Base-by-base conservation (phyloP, 1,140 invertebrate genomes). In the Idris sp. region DNA sequence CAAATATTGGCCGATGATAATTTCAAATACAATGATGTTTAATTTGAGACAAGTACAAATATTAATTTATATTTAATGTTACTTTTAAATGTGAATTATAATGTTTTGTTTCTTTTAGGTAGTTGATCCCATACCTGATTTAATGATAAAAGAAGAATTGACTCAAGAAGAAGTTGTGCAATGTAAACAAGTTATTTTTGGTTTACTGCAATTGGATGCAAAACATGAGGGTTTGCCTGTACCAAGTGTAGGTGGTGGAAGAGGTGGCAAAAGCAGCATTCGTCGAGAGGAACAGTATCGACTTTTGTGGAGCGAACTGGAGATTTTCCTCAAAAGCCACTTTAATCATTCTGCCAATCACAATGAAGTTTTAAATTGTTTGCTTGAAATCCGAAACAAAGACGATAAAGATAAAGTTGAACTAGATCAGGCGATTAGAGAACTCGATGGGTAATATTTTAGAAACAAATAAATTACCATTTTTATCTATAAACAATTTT, bases 1-100 rank as follows among this genome's bases (percentile, higher is more conserved):
- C 0, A 92, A 93, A 40, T 97, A 96, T 85, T 99, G 96, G 95
- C 97, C 97, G 0, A 90, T 98, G 40, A 97, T 95, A 4, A 95
- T 97, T 38, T 94, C 94, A 9, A 93, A 95, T 2, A 97, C 96
- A 0, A 90, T 97, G 7, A 92, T 98, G 74, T 98, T 95, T 78
- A 97, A 97, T 81, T 88, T 97, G 58, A 91, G 92, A 80, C 91
- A 92, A 51, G 94, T 95, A 87, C 90, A 89, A 40, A n/a, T n/a
- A n/a, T n/a, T n/a, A n/a, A n/a, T n/a, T n/a, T n/a, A n/a, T n/a
- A n/a, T n/a, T n/a, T n/a, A n/a, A n/a, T n/a, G n/a, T n/a, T n/a
- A n/a, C n/a, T n/a, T n/a, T n/a, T n/a, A n/a, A 22, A 22, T 6
- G 19, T 2, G 19, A 4, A 4, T 22, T 4, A 6, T 22, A 22